These are phyloP conservation scores for Mohoua ochrocephala DNA, from an alignment of 2,113 vertebrate species.

Conservation along the genomic window DNA sequence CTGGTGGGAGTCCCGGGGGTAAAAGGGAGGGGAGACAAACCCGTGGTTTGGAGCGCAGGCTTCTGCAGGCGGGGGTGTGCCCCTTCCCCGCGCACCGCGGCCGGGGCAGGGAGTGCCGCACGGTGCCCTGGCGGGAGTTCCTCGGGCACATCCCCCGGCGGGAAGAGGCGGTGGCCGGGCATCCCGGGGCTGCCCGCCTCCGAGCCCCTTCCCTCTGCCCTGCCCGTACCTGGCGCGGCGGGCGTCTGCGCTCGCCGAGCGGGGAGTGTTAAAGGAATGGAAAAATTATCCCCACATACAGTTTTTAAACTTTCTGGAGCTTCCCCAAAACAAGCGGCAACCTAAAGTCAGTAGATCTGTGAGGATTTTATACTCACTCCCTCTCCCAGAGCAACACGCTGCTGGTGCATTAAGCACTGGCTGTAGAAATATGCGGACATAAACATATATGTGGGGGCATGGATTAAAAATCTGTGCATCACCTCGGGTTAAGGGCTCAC, in stretches of 20 bases:
- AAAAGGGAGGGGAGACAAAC: neutral
- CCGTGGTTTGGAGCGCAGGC: neutral
- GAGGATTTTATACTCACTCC: rapidly evolving
- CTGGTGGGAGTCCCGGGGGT: too few relatives aligned
- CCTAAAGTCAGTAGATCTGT: neutral
- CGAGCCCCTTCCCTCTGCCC: neutral
- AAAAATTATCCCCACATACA: neutral
- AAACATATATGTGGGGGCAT: rapidly evolving
- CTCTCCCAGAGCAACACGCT: neutral
- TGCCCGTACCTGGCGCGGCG: neutral
- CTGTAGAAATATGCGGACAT: neutral
- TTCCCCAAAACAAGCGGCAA: neutral
- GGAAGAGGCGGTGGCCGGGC: neutral
- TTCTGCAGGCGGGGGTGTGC: neutral
- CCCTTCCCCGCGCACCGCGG: neutral
- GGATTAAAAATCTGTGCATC: neutral
- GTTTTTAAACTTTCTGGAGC: too few relatives aligned
- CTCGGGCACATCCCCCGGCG: neutral
- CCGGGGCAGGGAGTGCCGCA: neutral
- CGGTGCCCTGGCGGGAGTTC: neutral
- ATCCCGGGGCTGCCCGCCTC: too few relatives aligned
- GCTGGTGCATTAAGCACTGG: neutral
- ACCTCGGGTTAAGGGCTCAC: neutral
- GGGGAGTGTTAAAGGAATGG: neutral
- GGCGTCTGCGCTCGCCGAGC: rapidly evolving